These are phyloP conservation scores for Tympanoctomys barrerae DNA, from an alignment of 2,797 vertebrate species.

Conservation along the genomic window DNA sequence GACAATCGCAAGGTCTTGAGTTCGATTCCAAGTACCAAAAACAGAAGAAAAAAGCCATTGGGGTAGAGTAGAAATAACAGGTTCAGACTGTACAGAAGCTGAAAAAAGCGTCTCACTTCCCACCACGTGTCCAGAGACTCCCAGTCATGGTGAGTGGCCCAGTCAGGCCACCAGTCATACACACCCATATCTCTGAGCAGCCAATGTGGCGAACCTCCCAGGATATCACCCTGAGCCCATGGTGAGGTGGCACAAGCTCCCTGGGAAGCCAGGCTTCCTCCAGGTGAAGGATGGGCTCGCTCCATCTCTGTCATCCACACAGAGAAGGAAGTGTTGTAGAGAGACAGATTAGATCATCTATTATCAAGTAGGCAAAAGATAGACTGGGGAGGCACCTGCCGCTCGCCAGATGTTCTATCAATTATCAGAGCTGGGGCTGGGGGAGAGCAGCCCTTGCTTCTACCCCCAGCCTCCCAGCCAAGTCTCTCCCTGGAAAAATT, in stretches of 20 bases:
- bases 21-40: no score
- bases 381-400: conserved; percentile 88
- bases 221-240: background rate
- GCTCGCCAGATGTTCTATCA: conserved; percentile 91
- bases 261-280: conserved; percentile 76
- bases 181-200: background rate
- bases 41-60: background rate
- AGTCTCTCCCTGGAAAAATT: background rate
- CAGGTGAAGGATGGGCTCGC: conserved; percentile 82
- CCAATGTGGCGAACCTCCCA: conserved; percentile 50
- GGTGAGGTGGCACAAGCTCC: conserved; percentile 1
- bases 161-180: background rate
- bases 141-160: background rate
- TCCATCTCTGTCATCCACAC: conserved; percentile 87
- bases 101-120: background rate
- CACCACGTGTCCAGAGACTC: background rate
- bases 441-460: conserved; percentile 62
- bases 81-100: background rate
- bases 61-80: background rate
- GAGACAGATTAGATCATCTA: conserved; percentile 89
- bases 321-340: conserved; percentile 85
- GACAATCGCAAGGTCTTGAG: no score
- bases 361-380: conserved; percentile 87
- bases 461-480: background rate
- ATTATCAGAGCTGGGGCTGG: conserved; percentile 85